Percentiles rank a stretch among this genome's conserved stretches.
Conservation (phyloP, 2,888 invertebrate genomes). For the Hirtodrosophila trivittata region DNA sequence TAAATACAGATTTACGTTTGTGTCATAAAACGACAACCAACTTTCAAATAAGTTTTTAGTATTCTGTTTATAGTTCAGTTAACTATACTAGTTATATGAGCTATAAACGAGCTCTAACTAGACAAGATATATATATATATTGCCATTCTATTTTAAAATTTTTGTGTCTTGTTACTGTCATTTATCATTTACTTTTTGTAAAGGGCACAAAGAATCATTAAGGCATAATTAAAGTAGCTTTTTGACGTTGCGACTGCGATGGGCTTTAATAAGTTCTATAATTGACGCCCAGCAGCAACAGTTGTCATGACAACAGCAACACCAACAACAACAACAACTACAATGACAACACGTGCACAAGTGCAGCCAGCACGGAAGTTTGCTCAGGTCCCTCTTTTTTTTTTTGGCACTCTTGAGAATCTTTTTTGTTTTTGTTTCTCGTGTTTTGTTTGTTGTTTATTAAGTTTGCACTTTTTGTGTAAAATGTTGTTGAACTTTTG, state of each 20-base stretch:
- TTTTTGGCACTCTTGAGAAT: conserved; percentile 49
- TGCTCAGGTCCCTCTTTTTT: conserved; percentile 17
- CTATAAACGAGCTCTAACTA: no score
- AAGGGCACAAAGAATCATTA: conserved; percentile 33
- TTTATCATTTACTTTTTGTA: conserved; percentile 16
- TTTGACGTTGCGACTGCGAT: conserved; percentile 5
- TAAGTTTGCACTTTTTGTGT: conserved; percentile 69
- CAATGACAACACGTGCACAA: conserved; percentile 45
- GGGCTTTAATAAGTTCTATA: conserved; percentile 40
- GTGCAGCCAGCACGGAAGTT: conserved; percentile 54
- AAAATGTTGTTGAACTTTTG: conserved; percentile 81
- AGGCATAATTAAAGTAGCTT: conserved; percentile 44
- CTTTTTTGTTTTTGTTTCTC: conserved; percentile 19
- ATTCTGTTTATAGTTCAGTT: no score
- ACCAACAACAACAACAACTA: conserved; percentile 7
- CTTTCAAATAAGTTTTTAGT: no score
- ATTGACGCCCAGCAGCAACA: conserved; percentile 43
- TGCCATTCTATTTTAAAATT: not conserved
- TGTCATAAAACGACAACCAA: no score
- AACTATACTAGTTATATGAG: no score
- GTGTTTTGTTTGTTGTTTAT: conserved; percentile 40
- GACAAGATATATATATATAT: not conserved
- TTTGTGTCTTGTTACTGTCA: conserved; percentile 14
- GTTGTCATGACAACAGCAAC: not conserved
- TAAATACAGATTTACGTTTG: no score